Base-by-base conservation (phyloP, 1,140 invertebrate species). In the Asbolus verrucosus region DNA sequence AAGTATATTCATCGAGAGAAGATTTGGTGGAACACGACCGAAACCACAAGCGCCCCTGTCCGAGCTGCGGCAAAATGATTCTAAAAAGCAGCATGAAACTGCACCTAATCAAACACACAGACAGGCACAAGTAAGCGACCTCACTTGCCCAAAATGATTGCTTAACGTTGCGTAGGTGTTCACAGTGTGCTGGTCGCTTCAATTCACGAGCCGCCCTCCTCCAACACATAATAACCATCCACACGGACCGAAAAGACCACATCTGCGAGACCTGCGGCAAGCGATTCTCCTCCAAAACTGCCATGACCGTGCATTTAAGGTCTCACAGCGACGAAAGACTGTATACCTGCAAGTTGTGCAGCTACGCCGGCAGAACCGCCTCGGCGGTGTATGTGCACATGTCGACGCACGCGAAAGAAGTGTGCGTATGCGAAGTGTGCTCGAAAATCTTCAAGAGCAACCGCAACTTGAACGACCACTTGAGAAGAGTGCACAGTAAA, bases 251-350 rank as follows among this genome's bases (percentile, higher is more conserved):
- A 16, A 75, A 71, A 50, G 59, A 68, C 18, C 66, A 77, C 43
- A 65, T 73, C 31, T 87, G 85, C 70, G 83, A 85, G 11, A 82
- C 81, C 1, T 87, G 85, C 63, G 85, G 84, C 2, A 86, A 86
- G 65, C 67, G 82, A 14, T 87, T 86, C 46, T 84, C 84, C n/a
- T 82, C 84, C 0, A 73, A 81, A 66, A 83, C 84, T 18, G 83
- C 85, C 6, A 66, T 94, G 30, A 89, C 87, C 69, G 83, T 92
- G 0, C 93, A 94, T 71, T 87, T 90, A 76, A 83, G 91, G 27
- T 91, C 88, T 11, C 92, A 94, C 74, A 93, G 87, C 1, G 87
- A 89, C 41, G 87, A 89, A 67, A 78, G 88, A 18, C 86, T 88
- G 0, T 89, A 88, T 71, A 77, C 79, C 8, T 89, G 88, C 72